Percentiles rank a stretch among this genome's conserved stretches.
These are phyloP conservation scores for Mormyrops boulengeri DNA, from an alignment of 2,797 vertebrate genomes.

Conservation along the genomic window DNA sequence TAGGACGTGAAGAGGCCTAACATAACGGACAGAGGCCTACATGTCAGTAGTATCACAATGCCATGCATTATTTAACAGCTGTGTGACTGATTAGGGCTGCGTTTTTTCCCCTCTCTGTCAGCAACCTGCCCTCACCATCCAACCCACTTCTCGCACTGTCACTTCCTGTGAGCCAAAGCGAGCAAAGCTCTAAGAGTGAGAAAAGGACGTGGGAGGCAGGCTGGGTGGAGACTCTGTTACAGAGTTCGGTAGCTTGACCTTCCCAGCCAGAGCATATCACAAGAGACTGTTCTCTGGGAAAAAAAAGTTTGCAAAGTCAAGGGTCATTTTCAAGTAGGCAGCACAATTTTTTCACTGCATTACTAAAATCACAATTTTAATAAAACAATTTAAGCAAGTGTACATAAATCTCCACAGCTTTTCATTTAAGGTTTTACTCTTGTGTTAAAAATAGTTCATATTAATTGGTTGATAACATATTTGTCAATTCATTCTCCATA, in stretches of 20 bases:
- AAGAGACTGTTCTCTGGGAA: not conserved
- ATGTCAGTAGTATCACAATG: conserved; percentile 60
- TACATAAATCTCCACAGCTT: not conserved
- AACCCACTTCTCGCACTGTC: conserved; percentile 44
- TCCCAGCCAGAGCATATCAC: not conserved
- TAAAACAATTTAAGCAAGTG: not conserved
- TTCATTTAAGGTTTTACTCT: not conserved
- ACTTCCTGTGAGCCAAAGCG: conserved; percentile 7
- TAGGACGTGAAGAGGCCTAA: conserved; percentile 51
- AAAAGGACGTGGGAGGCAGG: not conserved
- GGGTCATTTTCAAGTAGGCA: not conserved
- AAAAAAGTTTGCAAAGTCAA: not conserved
- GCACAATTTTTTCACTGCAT: not conserved
- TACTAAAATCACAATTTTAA: not conserved
- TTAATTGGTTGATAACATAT: not conserved
- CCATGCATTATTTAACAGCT: conserved; percentile 63
- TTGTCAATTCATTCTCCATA: not conserved
- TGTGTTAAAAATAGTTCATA: not conserved
- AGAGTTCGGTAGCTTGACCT: not conserved
- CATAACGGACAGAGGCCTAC: conserved; percentile 54
- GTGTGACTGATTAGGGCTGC: conserved; percentile 58
- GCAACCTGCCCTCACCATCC: conserved; percentile 50
- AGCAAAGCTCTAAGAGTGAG: not conserved
- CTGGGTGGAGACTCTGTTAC: not conserved
- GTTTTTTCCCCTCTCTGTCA: conserved; percentile 65